A percentile compares a stretch with the other conserved stretches of the same genome.
Conservation (phyloP, 2,113 vertebrate genomes). For the Elgaria multicarinata region DNA sequence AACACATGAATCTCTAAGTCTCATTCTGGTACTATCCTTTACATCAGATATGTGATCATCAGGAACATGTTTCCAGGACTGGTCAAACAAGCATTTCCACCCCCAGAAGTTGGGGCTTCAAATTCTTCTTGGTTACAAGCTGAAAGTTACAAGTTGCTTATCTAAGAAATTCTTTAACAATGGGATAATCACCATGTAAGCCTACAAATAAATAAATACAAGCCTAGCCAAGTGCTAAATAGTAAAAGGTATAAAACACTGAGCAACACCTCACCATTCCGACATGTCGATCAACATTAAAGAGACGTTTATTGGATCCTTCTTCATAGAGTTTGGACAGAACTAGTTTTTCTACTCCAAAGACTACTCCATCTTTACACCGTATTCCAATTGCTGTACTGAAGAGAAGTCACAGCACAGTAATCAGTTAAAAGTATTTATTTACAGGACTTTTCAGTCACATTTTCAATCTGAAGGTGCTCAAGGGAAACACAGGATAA, state of each 20-base stretch:
- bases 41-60: background rate
- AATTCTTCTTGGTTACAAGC: background rate
- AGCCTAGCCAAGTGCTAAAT: accelerated
- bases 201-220: too few relatives aligned
- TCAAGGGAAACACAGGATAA: background rate
- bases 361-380: constrained; percentile 97
- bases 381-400: constrained; percentile 97
- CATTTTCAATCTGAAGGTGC: background rate
- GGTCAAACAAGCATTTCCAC: background rate
- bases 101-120: background rate
- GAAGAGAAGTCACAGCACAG: constrained; percentile 51
- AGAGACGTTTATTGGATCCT: constrained; percentile 98
- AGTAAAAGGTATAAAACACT: background rate
- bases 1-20: background rate
- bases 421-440: background rate
- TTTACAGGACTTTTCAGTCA: background rate
- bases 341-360: constrained; percentile 97
- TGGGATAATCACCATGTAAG: background rate
- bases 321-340: constrained; percentile 98
- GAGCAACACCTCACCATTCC: constrained; percentile 88
- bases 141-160: constrained; percentile 1
- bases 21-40: background rate
- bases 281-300: constrained; percentile 96
- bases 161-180: background rate
- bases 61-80: background rate